Conservation (phyloP, 2,113 vertebrate genomes). For the Agapornis roseicollis region DNA sequence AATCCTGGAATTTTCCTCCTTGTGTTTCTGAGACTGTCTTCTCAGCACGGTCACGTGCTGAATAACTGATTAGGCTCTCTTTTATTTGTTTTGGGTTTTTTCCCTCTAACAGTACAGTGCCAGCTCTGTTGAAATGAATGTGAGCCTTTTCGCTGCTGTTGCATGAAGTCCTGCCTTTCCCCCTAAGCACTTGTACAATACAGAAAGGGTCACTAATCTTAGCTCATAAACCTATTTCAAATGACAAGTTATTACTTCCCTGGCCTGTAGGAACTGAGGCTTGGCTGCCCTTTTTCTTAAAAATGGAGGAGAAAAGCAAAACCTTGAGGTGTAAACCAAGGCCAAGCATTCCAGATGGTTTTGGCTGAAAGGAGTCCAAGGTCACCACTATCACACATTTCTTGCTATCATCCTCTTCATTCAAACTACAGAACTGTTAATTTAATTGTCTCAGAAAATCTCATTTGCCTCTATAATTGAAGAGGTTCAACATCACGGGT, state of each 20-base stretch:
- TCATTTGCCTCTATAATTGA: neutral
- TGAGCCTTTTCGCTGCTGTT: neutral
- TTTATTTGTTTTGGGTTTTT: neutral
- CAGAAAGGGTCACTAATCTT: slow-evolving; percentile 29
- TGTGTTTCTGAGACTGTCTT: neutral
- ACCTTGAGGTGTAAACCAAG: neutral
- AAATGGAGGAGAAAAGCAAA: slow-evolving; percentile 18
- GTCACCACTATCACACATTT: neutral
- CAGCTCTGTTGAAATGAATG: neutral
- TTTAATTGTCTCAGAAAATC: neutral
- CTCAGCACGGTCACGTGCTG: neutral
- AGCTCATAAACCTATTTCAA: slow-evolving; percentile 30
- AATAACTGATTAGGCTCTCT: neutral
- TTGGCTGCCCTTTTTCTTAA: slow-evolving; percentile 33
- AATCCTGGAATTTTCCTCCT: slow-evolving; percentile 34
- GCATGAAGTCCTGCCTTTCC: neutral
- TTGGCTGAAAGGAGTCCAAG: neutral
- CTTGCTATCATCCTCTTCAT: neutral
- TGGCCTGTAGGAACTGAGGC: neutral
- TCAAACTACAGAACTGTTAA: neutral
- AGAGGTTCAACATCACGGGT: neutral
- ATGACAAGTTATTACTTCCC: slow-evolving; percentile 48
- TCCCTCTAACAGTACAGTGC: neutral
- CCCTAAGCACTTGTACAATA: neutral
- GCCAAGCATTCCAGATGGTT: neutral